Percentiles rank a stretch among this genome's conserved stretches.
These are phyloP conservation scores for Pelusios castaneus DNA, from an alignment of 2,113 vertebrate genomes.

Conservation along the genomic window DNA sequence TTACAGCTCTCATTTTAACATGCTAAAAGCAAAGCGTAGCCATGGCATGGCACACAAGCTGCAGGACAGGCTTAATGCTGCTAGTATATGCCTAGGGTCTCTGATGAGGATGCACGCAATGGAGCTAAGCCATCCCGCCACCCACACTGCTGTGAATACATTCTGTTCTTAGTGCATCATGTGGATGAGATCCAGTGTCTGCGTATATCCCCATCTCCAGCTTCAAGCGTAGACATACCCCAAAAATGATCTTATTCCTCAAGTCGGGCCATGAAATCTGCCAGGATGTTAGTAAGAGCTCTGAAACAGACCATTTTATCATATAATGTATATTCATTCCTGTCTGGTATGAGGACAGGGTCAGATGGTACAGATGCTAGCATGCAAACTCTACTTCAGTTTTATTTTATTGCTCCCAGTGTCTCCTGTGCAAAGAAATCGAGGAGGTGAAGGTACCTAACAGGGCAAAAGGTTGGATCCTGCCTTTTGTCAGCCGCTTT, in stretches of 20 bases:
- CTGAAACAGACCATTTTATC: not conserved
- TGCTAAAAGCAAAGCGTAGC: too few species aligned
- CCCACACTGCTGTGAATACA: too few species aligned
- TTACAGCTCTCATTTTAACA: too few species aligned
- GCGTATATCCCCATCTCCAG: too few species aligned
- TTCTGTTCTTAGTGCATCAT: not conserved
- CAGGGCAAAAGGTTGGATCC: constrained; percentile 34
- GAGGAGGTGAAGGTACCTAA: constrained; percentile 50
- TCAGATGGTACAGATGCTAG: not conserved
- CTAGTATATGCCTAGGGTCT: too few species aligned
- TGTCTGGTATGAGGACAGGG: too few species aligned
- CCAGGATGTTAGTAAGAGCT: rapidly evolving
- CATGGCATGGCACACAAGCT: too few species aligned
- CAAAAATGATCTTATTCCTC: not conserved
- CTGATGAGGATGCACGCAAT: too few species aligned
- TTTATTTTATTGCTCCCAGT: constrained; percentile 14
- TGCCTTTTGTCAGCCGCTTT: constrained; percentile 49
- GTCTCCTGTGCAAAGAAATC: constrained; percentile 44
- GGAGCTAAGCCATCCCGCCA: too few species aligned
- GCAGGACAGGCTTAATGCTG: too few species aligned
- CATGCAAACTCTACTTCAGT: not conserved
- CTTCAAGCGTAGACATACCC: too few species aligned
- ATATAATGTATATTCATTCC: not conserved
- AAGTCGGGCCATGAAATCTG: not conserved
- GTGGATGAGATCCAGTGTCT: too few species aligned